Base-by-base conservation (phyloP, 2,888 invertebrate genomes). In the Ennomos quercinarius region DNA sequence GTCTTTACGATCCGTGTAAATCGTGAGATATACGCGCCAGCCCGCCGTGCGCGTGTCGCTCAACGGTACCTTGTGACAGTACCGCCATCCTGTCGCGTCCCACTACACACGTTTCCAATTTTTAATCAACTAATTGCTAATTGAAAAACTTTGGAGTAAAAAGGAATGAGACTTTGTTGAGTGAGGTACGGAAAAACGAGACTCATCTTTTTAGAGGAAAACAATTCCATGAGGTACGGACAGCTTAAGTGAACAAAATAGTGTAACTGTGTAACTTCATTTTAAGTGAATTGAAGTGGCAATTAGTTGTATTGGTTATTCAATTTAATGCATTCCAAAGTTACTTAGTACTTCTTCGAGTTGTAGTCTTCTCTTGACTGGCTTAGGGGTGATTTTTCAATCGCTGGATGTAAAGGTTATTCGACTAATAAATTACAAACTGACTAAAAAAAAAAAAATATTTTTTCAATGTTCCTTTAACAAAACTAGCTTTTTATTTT, bases 91-190 rank as follows among this genome's bases (percentile, higher is more conserved):
- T 1, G 43, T 35, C 48, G 38, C 66, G 64, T 63, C 73, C 64
- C 62, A 66, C 67, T 65, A 68, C 60, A 70, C 63, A 67, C 66
- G 67, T 65, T 64, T 66, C 36, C 63, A 62, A 58, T 68, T 70
- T 66, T 67, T 83, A 86, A 87, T 89, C 84, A 87, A 86, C 85
- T 86, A 86, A 85, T 87, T 84, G 84, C 79, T 87, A 86, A 89
- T 87, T 87, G 83, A 81, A 84, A 87, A 88, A 88, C 80, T 89
- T 89, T 77, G 62, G 67, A 77, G 76, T 70, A 64, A 68, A 70
- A 71, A 72, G 71, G 74, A 73, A 72, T 68, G 69, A 56, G 78
- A 81, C 74, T 79, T 77, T 71, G 67, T 73, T 70, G 74, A 65
- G 67, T 65, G 75, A 79, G 76, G 76, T 80, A 73, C 70, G 68